phyloP scores from a whole-genome alignment of 2,797 vertebrate species.

The Acomys russatus region DNA sequence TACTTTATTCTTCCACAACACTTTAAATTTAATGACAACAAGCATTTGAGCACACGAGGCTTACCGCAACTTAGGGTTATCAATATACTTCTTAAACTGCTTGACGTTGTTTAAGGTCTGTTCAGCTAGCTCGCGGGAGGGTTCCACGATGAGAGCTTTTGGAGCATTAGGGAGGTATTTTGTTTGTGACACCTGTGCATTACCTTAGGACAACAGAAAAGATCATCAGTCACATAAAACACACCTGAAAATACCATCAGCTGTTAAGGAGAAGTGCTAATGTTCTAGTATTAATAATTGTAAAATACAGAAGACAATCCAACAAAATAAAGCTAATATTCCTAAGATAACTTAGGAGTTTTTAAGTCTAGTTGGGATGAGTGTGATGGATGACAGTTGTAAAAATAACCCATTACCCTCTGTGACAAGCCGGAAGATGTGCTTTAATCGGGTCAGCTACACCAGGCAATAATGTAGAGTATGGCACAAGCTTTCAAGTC shows the following conservation, averaged over 20 bases:
- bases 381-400: background rate
- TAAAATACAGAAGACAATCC: background rate
- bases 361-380: slow-evolving; percentile 23
- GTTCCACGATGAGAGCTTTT: slow-evolving; percentile 97
- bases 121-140: slow-evolving; percentile 97
- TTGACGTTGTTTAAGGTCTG: slow-evolving; percentile 97
- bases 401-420: background rate
- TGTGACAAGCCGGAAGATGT: background rate
- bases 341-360: background rate
- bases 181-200: slow-evolving; percentile 93
- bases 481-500: fast-evolving
- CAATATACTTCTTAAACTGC: slow-evolving; percentile 96
- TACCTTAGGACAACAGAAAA: slow-evolving; percentile 89
- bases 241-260: background rate
- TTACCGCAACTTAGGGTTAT: slow-evolving; percentile 97
- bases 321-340: slow-evolving; percentile 28
- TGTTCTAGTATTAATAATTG: background rate
- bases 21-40: background rate
- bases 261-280: fast-evolving
- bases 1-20: background rate
- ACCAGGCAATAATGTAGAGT: too few species aligned
- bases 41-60: background rate
- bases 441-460: background rate
- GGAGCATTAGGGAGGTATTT: slow-evolving; percentile 94
- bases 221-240: background rate